Percentiles rank a stretch among this genome's conserved stretches.
Evolutionary conservation across 2,113 vertebrate species (phyloP).

Genomic region (Pongo abelii): DNA sequence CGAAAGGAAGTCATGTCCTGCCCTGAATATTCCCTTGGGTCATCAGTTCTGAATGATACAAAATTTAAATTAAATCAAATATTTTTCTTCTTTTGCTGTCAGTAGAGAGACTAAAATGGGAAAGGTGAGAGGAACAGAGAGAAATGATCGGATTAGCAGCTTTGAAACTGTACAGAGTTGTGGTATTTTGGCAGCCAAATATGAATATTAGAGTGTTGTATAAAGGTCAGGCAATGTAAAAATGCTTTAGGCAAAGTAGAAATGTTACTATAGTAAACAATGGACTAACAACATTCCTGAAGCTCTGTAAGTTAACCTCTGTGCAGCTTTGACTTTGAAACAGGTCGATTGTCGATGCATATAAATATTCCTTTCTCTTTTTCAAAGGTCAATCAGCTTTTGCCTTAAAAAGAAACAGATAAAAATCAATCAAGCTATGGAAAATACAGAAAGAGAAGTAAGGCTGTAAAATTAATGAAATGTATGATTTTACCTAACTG

Average conservation of each 20-base stretch:
- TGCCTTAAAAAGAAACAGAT: constrained; percentile 57
- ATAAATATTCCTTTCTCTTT: constrained; percentile 65
- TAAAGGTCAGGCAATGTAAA: constrained; percentile 70
- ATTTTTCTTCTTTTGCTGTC: constrained; percentile 50
- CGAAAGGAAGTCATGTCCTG: constrained; percentile 31
- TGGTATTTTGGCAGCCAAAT: constrained; percentile 52
- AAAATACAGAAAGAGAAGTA: constrained; percentile 15
- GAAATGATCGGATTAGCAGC: constrained; percentile 68
- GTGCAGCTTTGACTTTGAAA: constrained; percentile 67
- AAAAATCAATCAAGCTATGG: constrained; percentile 47
- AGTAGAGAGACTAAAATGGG: constrained; percentile 12
- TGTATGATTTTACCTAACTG: neutral
- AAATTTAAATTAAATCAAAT: constrained; percentile 67
- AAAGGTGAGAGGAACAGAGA: constrained; percentile 60
- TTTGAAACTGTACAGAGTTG: constrained; percentile 49
- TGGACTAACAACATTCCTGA: constrained; percentile 61
- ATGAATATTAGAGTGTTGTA: constrained; percentile 68
- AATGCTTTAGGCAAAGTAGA: constrained; percentile 49
- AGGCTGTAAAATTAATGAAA: constrained; percentile 63
- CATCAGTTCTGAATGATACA: constrained; percentile 37
- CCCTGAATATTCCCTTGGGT: constrained; percentile 32
- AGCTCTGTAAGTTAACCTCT: constrained; percentile 50
- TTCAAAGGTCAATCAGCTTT: constrained; percentile 70
- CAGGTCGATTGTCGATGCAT: constrained; percentile 37
- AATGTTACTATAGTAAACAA: constrained; percentile 66